A percentile compares a stretch with the other conserved stretches of the same genome.
phyloP scores from a whole-genome alignment of 2,888 invertebrate genomes.

The Gnatocerus cornutus region DNA sequence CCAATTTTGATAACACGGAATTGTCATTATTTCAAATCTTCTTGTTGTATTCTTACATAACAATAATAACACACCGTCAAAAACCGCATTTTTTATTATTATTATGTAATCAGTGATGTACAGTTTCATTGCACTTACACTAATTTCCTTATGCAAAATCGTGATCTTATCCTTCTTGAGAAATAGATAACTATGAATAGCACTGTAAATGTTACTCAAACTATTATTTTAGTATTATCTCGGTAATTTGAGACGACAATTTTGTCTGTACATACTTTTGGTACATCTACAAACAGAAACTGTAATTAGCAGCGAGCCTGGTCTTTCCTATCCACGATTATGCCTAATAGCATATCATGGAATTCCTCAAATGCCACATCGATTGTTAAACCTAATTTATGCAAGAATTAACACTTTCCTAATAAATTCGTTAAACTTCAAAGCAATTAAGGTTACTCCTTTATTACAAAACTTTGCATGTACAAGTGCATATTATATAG shows the following conservation, averaged over 20 bases:
- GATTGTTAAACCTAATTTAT: conserved; percentile 12
- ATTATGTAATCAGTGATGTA: background rate
- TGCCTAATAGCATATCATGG: conserved; percentile 1
- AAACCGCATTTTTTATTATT: background rate
- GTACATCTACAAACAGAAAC: background rate
- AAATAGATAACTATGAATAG: background rate
- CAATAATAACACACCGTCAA: too few species aligned
- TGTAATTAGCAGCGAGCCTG: background rate
- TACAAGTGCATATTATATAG: too few species aligned
- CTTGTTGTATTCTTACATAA: too few species aligned
- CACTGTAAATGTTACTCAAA: conserved; percentile 5
- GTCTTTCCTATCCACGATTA: background rate
- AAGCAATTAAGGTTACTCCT: conserved; percentile 15
- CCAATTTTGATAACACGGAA: too few species aligned
- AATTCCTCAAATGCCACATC: conserved; percentile 9
- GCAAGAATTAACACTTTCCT: conserved; percentile 13
- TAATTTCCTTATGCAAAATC: conserved; percentile 13
- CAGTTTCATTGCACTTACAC: background rate
- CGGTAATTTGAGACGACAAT: background rate
- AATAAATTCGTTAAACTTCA: conserved; percentile 23
- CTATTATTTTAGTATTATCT: conserved; percentile 10
- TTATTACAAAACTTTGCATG: background rate
- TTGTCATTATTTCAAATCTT: too few species aligned
- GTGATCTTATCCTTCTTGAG: conserved; percentile 12
- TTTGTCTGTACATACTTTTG: conserved; percentile 5